Evolutionary conservation across 2,888 invertebrate genomes (phyloP).

Genomic region (Clitarchus hookeri): DNA sequence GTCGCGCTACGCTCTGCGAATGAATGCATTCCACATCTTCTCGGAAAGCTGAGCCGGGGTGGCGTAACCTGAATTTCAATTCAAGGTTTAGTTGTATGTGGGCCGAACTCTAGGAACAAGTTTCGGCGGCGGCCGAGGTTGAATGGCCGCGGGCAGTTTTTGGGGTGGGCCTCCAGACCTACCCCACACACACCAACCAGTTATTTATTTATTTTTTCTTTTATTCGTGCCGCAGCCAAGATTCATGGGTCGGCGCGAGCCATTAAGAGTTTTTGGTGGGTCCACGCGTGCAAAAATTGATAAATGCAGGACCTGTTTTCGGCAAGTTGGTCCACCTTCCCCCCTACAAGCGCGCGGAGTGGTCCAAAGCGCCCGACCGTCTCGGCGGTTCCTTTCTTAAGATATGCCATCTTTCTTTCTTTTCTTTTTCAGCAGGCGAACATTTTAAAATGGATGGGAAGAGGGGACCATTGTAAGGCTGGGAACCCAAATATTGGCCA

Average conservation of each 20-base stretch:
- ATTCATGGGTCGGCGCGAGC: neutral
- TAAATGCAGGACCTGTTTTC: conserved; percentile 37
- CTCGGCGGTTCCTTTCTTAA: neutral
- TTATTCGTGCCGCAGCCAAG: neutral
- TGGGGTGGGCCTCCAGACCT: neutral
- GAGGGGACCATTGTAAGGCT: neutral
- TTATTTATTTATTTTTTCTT: neutral
- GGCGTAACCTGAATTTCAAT: neutral
- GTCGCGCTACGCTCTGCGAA: too few species aligned
- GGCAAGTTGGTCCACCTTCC: conserved; percentile 26
- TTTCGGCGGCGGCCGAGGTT: neutral
- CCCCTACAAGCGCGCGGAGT: neutral
- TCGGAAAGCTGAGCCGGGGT: neutral
- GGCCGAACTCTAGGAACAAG: conserved; percentile 14
- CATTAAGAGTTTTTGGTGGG: conserved; percentile 20
- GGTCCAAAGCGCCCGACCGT: neutral
- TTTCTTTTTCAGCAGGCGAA: neutral
- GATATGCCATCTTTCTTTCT: neutral
- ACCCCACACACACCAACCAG: neutral
- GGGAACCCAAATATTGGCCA: conserved; percentile 3
- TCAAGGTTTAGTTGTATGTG: conserved; percentile 4
- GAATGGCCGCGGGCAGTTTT: neutral
- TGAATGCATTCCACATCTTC: too few species aligned
- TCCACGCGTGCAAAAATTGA: conserved; percentile 32
- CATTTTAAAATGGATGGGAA: neutral